Evolutionary conservation across 2,113 vertebrate species (phyloP).

Genomic region (Ibidorhyncha struthersii): DNA sequence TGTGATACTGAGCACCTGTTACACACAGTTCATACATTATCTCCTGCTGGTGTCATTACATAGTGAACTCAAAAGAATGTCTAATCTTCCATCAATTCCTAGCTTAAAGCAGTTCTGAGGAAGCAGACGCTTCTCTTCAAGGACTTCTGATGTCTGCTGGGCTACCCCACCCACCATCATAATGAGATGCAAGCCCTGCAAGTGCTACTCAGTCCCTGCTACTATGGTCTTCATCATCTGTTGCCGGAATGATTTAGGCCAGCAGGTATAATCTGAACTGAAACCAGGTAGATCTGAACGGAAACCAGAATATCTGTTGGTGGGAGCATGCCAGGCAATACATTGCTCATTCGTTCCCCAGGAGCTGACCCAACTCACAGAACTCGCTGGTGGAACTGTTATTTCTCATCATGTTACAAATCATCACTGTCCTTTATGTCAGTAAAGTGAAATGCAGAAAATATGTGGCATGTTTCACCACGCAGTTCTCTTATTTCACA

Average conservation of each 20-base stretch:
- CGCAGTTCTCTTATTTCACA: slow-evolving; percentile 56
- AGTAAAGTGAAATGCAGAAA: not conserved
- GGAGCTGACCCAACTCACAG: not conserved
- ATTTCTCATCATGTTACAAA: not conserved
- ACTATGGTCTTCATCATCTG: not conserved
- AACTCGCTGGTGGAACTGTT: not conserved
- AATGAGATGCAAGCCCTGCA: not conserved
- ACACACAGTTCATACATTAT: not conserved
- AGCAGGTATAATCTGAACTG: not conserved
- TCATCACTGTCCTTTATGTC: not conserved
- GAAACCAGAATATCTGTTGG: not conserved
- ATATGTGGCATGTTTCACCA: not conserved
- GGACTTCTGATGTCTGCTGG: not conserved
- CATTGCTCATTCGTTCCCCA: not conserved
- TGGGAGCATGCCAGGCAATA: not conserved
- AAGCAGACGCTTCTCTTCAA: not conserved
- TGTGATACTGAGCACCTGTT: not conserved
- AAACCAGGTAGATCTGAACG: not conserved
- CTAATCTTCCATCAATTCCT: not conserved
- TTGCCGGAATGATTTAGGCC: not conserved
- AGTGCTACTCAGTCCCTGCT: not conserved
- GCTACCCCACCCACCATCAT: not conserved
- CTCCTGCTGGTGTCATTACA: not conserved
- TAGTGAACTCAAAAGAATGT: not conserved
- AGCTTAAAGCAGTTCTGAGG: not conserved